These are phyloP conservation scores for Acrossocheilus fasciatus DNA, from an alignment of 2,797 vertebrate species.

Conservation along the genomic window DNA sequence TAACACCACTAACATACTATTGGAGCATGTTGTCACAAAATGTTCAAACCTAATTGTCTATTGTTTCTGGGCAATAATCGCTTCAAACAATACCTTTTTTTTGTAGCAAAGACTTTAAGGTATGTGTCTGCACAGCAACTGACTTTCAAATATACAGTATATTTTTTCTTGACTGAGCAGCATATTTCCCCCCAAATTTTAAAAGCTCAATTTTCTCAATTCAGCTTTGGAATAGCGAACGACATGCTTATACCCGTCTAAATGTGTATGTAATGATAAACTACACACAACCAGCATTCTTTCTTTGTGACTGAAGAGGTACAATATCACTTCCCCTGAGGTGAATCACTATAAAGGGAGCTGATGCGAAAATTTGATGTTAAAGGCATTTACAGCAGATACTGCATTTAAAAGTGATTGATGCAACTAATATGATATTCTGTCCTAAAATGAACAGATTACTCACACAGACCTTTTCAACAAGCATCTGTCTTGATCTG, in stretches of 20 bases:
- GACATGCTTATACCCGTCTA: background rate
- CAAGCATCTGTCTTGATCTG: conserved; percentile 46
- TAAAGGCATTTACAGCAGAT: conserved; percentile 4
- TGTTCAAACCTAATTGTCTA: background rate
- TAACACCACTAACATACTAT: background rate
- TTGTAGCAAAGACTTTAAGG: background rate
- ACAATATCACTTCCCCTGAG: background rate
- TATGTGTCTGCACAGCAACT: background rate
- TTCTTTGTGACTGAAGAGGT: conserved; percentile 2
- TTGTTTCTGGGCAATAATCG: background rate
- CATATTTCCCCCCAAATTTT: background rate
- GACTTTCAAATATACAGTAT: background rate
- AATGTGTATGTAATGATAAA: conserved; percentile 4
- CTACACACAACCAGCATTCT: background rate
- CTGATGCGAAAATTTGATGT: background rate
- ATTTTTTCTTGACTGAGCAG: background rate
- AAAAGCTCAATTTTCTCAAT: background rate
- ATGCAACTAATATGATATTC: conserved; percentile 46
- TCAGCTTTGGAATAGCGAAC: background rate
- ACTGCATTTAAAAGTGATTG: conserved; percentile 32
- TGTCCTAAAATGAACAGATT: conserved; percentile 47
- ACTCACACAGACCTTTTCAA: conserved; percentile 45
- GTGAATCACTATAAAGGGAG: conserved; percentile 8
- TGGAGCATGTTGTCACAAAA: background rate
- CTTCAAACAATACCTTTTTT: background rate